These are phyloP conservation scores for Tetheella fluctuosa DNA, from an alignment of 2,888 invertebrate species.

Conservation along the genomic window DNA sequence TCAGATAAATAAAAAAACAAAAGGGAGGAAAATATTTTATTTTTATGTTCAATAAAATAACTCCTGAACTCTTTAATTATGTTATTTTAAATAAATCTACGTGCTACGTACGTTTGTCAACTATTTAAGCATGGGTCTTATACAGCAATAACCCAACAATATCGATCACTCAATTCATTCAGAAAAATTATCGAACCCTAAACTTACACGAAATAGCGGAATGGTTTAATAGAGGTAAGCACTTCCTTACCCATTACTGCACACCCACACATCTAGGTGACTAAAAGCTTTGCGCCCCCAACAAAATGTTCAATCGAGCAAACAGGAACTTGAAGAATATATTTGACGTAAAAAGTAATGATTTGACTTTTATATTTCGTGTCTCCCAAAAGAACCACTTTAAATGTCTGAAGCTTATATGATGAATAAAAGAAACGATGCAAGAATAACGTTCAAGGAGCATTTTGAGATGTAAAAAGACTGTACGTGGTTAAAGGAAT, in stretches of 20 bases:
- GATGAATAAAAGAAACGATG: constrained; percentile 2
- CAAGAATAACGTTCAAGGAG: constrained; percentile 1
- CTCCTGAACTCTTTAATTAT: too few relatives aligned
- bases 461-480: constrained; percentile 2
- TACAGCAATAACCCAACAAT: too few relatives aligned
- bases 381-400: constrained; percentile 12
- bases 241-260: constrained; percentile 17
- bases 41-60: too few relatives aligned
- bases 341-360: constrained; percentile 44
- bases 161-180: neutral
- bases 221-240: constrained; percentile 6
- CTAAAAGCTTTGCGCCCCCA: constrained; percentile 45
- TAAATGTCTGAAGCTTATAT: neutral
- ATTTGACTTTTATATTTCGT: constrained; percentile 41
- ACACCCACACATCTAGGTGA: constrained; percentile 27
- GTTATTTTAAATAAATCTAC: too few relatives aligned
- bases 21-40: too few relatives aligned
- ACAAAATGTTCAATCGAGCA: constrained; percentile 39
- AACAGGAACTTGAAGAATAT: constrained; percentile 36
- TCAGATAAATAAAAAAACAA: too few relatives aligned
- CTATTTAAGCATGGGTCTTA: neutral
- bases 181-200: neutral
- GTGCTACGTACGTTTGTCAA: neutral
- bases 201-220: constrained; percentile 5
- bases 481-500: neutral